A percentile compares a stretch with the other conserved stretches of the same genome.
Evolutionary conservation across 2,888 invertebrate genomes (phyloP).

Genomic region (Mimumesa dahlbomi): DNA sequence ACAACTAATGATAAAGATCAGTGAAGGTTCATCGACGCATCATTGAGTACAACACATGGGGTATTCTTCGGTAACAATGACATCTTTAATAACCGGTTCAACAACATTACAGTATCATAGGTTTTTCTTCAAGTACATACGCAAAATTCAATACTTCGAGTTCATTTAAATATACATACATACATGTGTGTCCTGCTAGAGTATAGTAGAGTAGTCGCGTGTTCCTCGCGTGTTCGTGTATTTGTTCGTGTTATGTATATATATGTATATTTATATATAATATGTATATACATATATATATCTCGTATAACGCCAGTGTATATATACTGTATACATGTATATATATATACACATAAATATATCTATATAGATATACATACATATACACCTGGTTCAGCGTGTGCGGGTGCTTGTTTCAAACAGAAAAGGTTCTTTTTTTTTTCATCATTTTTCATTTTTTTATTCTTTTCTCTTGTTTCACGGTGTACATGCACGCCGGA

Average conservation of each 20-base stretch:
- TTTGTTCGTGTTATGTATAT: conserved; percentile 5
- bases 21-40: not conserved
- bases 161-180: conserved; percentile 77
- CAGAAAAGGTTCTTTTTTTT: no score
- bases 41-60: conserved; percentile 48
- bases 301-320: no score
- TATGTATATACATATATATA: no score
- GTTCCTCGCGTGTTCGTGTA: conserved; percentile 15
- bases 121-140: conserved; percentile 64
- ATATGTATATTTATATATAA: conserved; percentile 2
- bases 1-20: conserved; percentile 4
- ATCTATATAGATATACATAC: conserved; percentile 2
- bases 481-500: conserved; percentile 34
- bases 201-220: conserved; percentile 26
- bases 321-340: conserved; percentile 24
- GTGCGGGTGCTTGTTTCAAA: conserved; percentile 27
- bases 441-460: not conserved
- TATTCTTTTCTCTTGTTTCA: not conserved
- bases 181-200: conserved; percentile 70
- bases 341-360: conserved; percentile 8
- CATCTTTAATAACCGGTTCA: conserved; percentile 80
- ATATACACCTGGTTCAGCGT: conserved; percentile 4
- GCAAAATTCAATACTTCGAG: conserved; percentile 70
- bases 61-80: conserved; percentile 79
- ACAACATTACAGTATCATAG: conserved; percentile 77